These are phyloP conservation scores for Nesidiocoris tenuis DNA, from an alignment of 2,888 invertebrate species.

Conservation along the genomic window DNA sequence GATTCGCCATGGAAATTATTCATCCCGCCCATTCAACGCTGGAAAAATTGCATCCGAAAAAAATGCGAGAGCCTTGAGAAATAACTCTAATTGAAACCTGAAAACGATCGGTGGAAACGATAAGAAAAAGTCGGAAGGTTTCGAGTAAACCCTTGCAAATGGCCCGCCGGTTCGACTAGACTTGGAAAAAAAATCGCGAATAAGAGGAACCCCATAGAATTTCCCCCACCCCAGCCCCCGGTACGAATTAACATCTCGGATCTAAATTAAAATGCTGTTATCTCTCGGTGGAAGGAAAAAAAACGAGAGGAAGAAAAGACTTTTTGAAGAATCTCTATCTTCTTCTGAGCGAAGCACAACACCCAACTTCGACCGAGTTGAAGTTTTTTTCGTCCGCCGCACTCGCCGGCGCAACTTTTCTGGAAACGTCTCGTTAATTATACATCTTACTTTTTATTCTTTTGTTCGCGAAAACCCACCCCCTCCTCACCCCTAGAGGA, in stretches of 20 bases:
- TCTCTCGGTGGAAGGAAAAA: neutral
- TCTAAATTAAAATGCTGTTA: conserved; percentile 35
- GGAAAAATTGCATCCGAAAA: too few species aligned
- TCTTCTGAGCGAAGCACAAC: neutral
- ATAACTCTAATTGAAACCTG: neutral
- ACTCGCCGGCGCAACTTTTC: conserved; percentile 1
- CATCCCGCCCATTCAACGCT: too few species aligned
- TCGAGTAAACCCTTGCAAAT: neutral
- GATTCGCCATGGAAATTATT: too few species aligned
- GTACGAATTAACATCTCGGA: conserved; percentile 31
- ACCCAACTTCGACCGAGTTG: neutral
- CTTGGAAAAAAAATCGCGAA: neutral
- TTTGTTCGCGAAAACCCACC: too few species aligned
- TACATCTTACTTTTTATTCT: conserved; percentile 31
- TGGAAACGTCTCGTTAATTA: conserved; percentile 33
- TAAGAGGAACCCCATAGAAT: neutral
- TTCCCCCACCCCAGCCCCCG: neutral
- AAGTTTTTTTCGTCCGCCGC: neutral
- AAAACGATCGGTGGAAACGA: neutral
- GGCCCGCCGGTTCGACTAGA: neutral
- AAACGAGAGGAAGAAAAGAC: neutral
- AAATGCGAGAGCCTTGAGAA: too few species aligned
- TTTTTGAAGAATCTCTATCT: neutral
- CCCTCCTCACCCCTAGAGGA: too few species aligned
- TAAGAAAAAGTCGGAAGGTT: neutral